Conservation (phyloP, 2,113 vertebrate genomes). For the Rattus norvegicus region GRCr8 NC_086036.1:56212001-56212500, state of each 20-base stretch:
- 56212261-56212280: conserved; percentile 40
- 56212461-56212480: conserved; percentile 43
- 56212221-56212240: background rate
- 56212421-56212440: conserved; percentile 5
- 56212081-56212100: too few relatives aligned
- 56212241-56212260: background rate
- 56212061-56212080: background rate
- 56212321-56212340: background rate
- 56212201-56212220: background rate
- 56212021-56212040: background rate
- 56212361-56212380: conserved; percentile 8
- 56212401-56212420: conserved; percentile 22
- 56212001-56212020: background rate
- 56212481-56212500: background rate
- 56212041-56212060: background rate
- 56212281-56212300: background rate
- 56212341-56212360: background rate
- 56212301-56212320: background rate
- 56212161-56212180: too few relatives aligned
- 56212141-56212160: too few relatives aligned
- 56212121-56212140: too few relatives aligned
- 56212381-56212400: conserved; percentile 43
- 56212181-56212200: background rate
- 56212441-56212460: conserved; percentile 27
- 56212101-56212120: too few relatives aligned